Conservation (phyloP, 2,113 vertebrate species). For the Psittacula cyanocephala region DNA sequence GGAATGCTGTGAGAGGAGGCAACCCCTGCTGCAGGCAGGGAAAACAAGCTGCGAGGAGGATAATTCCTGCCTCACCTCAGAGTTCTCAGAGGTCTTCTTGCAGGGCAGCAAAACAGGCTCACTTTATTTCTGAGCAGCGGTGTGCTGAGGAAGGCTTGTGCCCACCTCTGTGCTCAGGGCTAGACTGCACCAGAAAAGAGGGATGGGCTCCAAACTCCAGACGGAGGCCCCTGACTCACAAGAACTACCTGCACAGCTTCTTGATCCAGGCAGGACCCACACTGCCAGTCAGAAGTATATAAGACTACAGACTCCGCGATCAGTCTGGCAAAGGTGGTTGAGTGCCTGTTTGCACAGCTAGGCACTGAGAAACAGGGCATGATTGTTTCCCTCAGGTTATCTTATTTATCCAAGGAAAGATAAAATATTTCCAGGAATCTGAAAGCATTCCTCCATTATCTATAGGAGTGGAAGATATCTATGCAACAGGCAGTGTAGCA, state of each 20-base stretch:
- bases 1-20: background rate
- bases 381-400: background rate
- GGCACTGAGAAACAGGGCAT: background rate
- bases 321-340: background rate
- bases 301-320: background rate
- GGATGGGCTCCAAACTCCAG: background rate
- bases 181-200: background rate
- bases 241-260: background rate
- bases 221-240: fast-evolving
- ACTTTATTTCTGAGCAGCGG: background rate
- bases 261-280: background rate
- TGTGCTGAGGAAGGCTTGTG: background rate
- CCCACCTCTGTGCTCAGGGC: background rate
- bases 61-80: background rate
- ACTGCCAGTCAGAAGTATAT: background rate
- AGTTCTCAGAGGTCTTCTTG: background rate
- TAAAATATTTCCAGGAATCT: background rate
- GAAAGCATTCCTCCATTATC: background rate
- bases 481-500: background rate
- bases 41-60: background rate
- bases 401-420: background rate
- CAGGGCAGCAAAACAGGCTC: background rate
- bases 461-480: background rate
- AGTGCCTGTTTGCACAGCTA: background rate
- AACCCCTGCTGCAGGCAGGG: background rate